Evolutionary conservation across 2,113 vertebrate species (phyloP).

Genomic region (Cyanoliseus patagonus): DNA sequence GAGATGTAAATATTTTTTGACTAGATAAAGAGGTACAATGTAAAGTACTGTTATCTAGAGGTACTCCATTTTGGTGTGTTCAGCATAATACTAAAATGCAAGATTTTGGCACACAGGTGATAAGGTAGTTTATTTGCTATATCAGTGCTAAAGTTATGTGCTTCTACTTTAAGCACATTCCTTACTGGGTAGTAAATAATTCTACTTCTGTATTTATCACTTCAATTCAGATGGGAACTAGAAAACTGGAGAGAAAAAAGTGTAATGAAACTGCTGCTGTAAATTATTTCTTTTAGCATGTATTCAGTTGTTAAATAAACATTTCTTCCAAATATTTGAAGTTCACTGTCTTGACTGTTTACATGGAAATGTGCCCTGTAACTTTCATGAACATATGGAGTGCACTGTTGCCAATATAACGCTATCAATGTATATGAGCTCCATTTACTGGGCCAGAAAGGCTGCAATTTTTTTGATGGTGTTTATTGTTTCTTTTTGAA

Average conservation of each 20-base stretch:
- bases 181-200: conserved; percentile 71
- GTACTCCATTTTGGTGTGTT: conserved; percentile 71
- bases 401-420: background rate
- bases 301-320: conserved; percentile 98
- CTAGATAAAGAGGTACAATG: conserved; percentile 77
- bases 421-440: background rate
- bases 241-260: conserved; percentile 80
- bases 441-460: background rate
- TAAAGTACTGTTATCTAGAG: conserved; percentile 78
- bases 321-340: conserved; percentile 89
- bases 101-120: conserved; percentile 55
- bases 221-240: conserved; percentile 78
- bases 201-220: conserved; percentile 76
- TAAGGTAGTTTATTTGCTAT: conserved; percentile 72
- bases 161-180: conserved; percentile 66
- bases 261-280: conserved; percentile 90
- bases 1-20: conserved; percentile 86
- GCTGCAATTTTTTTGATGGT: background rate
- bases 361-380: conserved; percentile 6
- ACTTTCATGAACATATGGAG: conserved; percentile 30
- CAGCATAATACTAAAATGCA: conserved; percentile 63
- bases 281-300: conserved; percentile 93
- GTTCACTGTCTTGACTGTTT: conserved; percentile 74
- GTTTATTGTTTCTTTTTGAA: background rate
- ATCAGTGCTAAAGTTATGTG: conserved; percentile 67